Evolutionary conservation across 2,113 vertebrate species (phyloP).

Genomic region (Rhea pennata): DNA sequence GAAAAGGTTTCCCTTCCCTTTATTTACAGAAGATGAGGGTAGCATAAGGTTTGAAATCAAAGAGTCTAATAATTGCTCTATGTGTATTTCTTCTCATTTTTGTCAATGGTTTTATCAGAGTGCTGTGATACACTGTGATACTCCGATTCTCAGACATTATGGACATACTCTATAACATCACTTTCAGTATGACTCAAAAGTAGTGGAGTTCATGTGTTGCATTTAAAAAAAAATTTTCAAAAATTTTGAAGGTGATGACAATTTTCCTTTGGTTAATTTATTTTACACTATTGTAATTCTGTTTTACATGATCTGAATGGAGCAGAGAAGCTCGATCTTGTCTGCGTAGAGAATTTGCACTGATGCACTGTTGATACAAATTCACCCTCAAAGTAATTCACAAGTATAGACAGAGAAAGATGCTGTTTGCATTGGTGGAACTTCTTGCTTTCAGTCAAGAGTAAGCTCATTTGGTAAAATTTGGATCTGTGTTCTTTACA

Average conservation of each 20-base stretch:
- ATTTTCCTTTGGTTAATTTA: not conserved
- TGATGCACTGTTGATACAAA: not conserved
- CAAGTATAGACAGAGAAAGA: not conserved
- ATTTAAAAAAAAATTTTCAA: not conserved
- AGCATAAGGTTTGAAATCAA: not conserved
- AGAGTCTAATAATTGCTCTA: not conserved
- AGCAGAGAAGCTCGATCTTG: not conserved
- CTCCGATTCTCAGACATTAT: not conserved
- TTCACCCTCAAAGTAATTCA: not conserved
- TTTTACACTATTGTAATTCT: not conserved
- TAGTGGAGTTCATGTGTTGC: not conserved
- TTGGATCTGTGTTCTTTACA: not conserved
- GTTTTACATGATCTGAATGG: not conserved
- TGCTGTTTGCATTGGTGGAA: not conserved
- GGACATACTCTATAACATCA: not conserved
- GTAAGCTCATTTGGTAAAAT: not conserved
- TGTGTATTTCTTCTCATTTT: not conserved
- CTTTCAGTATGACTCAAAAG: not conserved
- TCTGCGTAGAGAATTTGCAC: not conserved
- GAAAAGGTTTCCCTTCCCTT: not conserved
- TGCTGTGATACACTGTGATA: not conserved
- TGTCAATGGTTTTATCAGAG: not conserved
- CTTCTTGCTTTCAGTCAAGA: not conserved
- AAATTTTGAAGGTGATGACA: not conserved
- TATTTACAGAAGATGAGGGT: not conserved